These are phyloP conservation scores for Drosophila persimilis DNA, from an alignment of 1,140 invertebrate species.

Conservation along the genomic window DNA sequence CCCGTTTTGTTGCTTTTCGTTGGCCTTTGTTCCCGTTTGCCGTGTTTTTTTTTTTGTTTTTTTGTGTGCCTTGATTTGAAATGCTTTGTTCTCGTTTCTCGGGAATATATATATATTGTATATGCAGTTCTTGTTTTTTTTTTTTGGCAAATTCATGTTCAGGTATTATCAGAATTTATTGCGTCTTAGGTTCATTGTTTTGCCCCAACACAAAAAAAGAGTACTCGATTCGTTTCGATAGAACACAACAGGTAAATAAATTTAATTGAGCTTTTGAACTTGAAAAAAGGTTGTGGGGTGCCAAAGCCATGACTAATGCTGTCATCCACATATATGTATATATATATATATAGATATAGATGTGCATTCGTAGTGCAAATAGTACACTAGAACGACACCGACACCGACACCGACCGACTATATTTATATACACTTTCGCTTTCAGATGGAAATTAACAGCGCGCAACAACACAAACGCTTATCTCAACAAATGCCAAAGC, in stretches of 20 bases:
- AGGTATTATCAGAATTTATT: conserved; percentile 73
- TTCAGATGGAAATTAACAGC: conserved; percentile 24
- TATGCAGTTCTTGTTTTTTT: conserved; percentile 39
- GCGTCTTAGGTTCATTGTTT: conserved; percentile 78
- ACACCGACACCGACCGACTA: not conserved
- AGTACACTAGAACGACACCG: not conserved
- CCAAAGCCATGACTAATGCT: conserved; percentile 5
- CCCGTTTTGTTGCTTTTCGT: conserved; percentile 15
- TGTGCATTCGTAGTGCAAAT: conserved; percentile 10
- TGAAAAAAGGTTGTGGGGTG: not conserved
- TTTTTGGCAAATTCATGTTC: conserved; percentile 54
- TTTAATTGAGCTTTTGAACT: conserved; percentile 19
- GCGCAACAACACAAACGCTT: conserved; percentile 12
- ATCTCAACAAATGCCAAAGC: conserved; percentile 30
- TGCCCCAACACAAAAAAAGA: conserved; percentile 8
- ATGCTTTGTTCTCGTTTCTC: conserved; percentile 68
- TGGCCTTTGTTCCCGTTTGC: conserved; percentile 59
- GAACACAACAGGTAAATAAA: conserved; percentile 7
- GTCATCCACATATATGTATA: not conserved
- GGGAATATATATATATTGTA: conserved; percentile 18
- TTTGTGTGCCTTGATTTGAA: conserved; percentile 60
- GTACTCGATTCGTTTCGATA: conserved; percentile 24
- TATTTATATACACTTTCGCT: conserved; percentile 29
- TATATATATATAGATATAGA: not conserved
- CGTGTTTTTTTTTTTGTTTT: conserved; percentile 26